Conservation (phyloP, 1,140 invertebrate species). For the Sitobion miscanthi region DNA sequence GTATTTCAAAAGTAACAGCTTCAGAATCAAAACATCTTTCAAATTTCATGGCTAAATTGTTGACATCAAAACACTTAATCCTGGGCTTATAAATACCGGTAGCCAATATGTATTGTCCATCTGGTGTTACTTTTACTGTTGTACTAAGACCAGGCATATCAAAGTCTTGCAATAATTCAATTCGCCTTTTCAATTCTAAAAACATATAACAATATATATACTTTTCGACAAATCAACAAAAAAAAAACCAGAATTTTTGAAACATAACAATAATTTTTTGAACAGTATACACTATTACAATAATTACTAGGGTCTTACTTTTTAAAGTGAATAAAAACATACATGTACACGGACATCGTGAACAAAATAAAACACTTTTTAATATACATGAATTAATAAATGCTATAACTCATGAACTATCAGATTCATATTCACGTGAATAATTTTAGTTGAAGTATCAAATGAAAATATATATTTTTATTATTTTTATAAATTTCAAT, state of each 20-base stretch:
- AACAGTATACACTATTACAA: no score
- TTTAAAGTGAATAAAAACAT: no score
- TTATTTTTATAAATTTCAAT: no score
- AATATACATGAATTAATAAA: no score
- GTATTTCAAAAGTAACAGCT: slow-evolving; percentile 83
- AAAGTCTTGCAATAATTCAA: slow-evolving; percentile 98
- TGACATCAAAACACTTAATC: slow-evolving; percentile 94
- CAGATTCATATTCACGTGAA: no score
- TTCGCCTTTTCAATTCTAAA: slow-evolving; percentile 81
- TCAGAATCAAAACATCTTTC: slow-evolving; percentile 98
- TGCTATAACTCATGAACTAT: no score
- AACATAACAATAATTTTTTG: not conserved
- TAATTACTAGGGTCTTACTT: no score
- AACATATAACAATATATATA: not conserved
- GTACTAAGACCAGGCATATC: slow-evolving; percentile 96
- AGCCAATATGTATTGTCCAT: slow-evolving; percentile 91
- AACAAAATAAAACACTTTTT: no score
- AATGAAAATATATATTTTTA: no score
- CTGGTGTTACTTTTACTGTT: slow-evolving; percentile 83
- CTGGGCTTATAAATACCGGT: slow-evolving; percentile 97
- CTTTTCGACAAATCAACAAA: not conserved
- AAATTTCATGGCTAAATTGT: slow-evolving; percentile 97
- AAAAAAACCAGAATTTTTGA: not conserved
- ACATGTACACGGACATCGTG: no score
- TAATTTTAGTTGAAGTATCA: no score